Evolutionary conservation across 2,888 invertebrate genomes (phyloP), one percentile per base, ranked within the genome.

Genomic region (Drosophila formosana): DNA sequence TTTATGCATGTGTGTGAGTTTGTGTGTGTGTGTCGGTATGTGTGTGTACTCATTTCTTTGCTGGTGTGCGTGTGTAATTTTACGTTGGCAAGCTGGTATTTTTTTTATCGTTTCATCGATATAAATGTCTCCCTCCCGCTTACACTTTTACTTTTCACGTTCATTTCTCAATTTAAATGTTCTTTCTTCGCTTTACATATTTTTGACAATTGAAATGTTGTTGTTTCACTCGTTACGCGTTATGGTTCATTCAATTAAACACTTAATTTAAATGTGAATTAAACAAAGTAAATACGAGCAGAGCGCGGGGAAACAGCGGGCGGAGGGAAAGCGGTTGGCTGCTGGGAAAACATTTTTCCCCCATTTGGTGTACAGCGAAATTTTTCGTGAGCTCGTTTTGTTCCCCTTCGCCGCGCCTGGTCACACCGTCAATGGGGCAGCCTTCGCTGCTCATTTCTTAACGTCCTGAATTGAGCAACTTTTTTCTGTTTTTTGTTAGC

Each of bases 351-450:
- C 77, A 82, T 73, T 57, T 86, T 77, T 80, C 70, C 69, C 75
- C 69, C 75, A 79, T 79, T 83, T 90, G 87, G 90, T 90, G 83
- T 88, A 88, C 75, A 88, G 88, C 87, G 81, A 83, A 88, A 81
- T 81, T 89, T 88, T 82, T 72, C 86, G 80, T 79, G 45, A 39
- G 60, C 34, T 52, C 62, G 50, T 46, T 43, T 72, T 61, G 68
- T 66, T 80, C 39, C 13, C 39, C 13, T 41, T 41, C 39, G 6
- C 65, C 61, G 37, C 37, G 37, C 37, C 37, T 37, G 37, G 52
- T 51, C 55, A 37, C 39, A 57, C 25, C 25, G 41, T 41, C 41
- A 18, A 9, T 41, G 50, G 62, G 28, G 46, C 50, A 45, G 64
- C 50, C 78, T 62, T 75, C 74, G 78, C 63, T 78, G 75, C 78